These are phyloP conservation scores for Solenodon paradoxus DNA, from an alignment of 2,113 vertebrate species.

Conservation along the genomic window DNA sequence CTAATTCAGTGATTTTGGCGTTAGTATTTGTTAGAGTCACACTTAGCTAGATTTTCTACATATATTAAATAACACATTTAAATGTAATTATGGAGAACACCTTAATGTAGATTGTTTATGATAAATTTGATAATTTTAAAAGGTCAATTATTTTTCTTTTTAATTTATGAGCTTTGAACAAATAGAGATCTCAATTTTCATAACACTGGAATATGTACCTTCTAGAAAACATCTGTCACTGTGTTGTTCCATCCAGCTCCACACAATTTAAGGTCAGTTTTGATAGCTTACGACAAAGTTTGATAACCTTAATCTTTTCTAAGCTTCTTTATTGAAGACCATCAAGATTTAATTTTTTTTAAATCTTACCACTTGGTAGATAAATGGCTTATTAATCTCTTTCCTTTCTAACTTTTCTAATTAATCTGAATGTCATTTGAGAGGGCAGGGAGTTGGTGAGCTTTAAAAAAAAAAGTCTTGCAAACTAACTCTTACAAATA, in stretches of 20 bases:
- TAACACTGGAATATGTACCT: neutral
- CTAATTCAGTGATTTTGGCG: neutral
- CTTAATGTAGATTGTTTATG: neutral
- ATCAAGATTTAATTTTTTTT: constrained; percentile 71
- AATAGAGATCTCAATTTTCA: neutral
- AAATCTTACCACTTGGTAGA: constrained; percentile 57
- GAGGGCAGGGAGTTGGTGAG: neutral
- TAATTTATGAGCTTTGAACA: neutral
- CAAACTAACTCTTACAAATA: constrained; percentile 54
- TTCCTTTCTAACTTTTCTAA: constrained; percentile 70
- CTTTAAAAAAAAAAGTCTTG: neutral
- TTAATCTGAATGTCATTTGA: constrained; percentile 73
- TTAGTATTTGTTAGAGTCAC: neutral
- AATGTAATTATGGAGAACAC: neutral
- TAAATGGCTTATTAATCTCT: constrained; percentile 37
- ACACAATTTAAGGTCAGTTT: constrained; percentile 50
- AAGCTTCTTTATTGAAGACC: constrained; percentile 63
- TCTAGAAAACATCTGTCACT: neutral
- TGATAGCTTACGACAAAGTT: constrained; percentile 64
- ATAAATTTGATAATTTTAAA: neutral
- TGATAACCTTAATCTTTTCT: constrained; percentile 74
- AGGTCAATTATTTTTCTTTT: neutral
- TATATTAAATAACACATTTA: neutral
- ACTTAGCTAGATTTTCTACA: neutral
- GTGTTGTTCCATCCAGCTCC: neutral